phyloP scores from a whole-genome alignment of 2,113 vertebrate species.

The Alces alces region DNA sequence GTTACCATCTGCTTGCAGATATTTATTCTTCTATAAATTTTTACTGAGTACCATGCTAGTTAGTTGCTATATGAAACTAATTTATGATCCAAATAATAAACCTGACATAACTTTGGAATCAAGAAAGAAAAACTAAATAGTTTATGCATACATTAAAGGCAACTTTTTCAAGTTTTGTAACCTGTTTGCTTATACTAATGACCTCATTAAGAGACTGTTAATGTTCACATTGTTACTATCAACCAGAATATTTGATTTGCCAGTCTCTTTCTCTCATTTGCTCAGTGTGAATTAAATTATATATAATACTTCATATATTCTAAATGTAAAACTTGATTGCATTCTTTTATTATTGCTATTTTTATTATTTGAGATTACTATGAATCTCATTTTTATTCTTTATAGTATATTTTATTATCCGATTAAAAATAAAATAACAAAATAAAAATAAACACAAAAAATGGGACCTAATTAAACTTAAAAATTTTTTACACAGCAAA shows the following conservation, averaged over 20 bases:
- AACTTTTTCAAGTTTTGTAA: not conserved
- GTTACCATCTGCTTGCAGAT: not conserved
- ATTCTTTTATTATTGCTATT: constrained; percentile 4
- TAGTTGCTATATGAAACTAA: not conserved
- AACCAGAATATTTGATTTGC: not conserved
- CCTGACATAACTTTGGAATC: not conserved
- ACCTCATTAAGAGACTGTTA: not conserved
- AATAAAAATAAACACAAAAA: not conserved
- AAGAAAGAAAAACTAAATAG: constrained; percentile 1
- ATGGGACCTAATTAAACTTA: not conserved
- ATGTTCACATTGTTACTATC: not conserved
- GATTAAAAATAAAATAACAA: constrained; percentile 20
- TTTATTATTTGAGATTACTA: not conserved
- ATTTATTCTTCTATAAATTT: not conserved
- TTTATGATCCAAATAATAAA: not conserved
- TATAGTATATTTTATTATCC: not conserved
- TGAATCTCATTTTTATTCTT: constrained; percentile 16
- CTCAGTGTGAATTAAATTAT: constrained; percentile 4
- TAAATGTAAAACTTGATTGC: not conserved
- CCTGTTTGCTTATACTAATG: not conserved
- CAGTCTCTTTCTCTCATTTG: not conserved
- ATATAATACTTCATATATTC: not conserved
- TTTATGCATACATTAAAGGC: not conserved
- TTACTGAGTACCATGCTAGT: not conserved
- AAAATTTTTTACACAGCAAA: not conserved